phyloP scores from a whole-genome alignment of 2,797 vertebrate genomes.

The Notolepis coatsorum region DNA sequence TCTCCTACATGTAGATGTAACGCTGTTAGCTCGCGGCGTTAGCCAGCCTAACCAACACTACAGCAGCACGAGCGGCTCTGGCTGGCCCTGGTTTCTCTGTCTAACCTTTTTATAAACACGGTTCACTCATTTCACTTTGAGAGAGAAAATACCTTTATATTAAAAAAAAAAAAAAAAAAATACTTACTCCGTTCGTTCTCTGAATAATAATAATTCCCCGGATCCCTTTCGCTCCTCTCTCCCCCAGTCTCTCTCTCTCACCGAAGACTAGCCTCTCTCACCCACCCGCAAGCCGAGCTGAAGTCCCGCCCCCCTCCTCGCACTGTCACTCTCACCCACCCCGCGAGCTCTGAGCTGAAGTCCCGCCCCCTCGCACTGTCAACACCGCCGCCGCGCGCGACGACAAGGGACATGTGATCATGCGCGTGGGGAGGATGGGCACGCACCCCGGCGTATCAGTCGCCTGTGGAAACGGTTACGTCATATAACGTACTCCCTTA shows the following conservation, averaged over 20 bases:
- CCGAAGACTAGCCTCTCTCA: constrained; percentile 75
- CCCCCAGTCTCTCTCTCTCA: constrained; percentile 75
- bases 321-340: constrained; percentile 60
- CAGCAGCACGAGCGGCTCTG: constrained; percentile 56
- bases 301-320: constrained; percentile 82
- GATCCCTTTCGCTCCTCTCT: no score
- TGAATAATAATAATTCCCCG: constrained; percentile 61
- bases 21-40: constrained; percentile 60
- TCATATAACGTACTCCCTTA: constrained; percentile 70
- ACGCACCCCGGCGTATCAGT: constrained; percentile 73
- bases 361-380: constrained; percentile 55
- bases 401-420: constrained; percentile 82
- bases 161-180: constrained; percentile 37
- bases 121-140: no score
- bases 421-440: constrained; percentile 76
- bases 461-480: constrained; percentile 84
- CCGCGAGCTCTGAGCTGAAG: constrained; percentile 64
- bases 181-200: constrained; percentile 82
- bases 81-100: constrained; percentile 60
- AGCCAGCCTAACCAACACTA: constrained; percentile 69
- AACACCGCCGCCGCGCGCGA: no score
- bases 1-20: constrained; percentile 54
- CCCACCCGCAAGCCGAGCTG: constrained; percentile 75
- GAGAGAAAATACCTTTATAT: background rate
- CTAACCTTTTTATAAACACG: constrained; percentile 27